These are phyloP conservation scores for Dicentrarchus labrax DNA, from an alignment of 2,113 vertebrate species.

Conservation along the genomic window DNA sequence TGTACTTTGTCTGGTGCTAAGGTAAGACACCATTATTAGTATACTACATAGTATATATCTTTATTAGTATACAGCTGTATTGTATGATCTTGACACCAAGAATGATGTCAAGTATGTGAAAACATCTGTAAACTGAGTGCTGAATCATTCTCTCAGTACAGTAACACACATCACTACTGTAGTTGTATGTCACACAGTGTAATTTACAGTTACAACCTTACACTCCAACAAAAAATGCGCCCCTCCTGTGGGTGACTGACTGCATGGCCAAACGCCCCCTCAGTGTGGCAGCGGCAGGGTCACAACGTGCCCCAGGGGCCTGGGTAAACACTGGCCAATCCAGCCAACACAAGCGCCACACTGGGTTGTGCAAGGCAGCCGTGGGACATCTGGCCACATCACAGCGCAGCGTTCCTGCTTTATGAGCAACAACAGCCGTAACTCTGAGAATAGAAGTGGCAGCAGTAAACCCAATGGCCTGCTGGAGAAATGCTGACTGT, in stretches of 20 bases:
- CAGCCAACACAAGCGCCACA: conserved; percentile 74
- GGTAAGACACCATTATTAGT: not conserved
- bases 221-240: conserved; percentile 16
- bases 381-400: conserved; percentile 75
- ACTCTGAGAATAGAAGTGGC: conserved; percentile 69
- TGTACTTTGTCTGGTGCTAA: not conserved
- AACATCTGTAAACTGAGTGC: not conserved
- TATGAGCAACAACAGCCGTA: conserved; percentile 74
- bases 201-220: conserved; percentile 15
- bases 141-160: not conserved
- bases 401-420: conserved; percentile 64
- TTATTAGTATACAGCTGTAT: not conserved
- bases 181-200: not conserved
- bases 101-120: not conserved
- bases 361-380: conserved; percentile 66
- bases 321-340: conserved; percentile 64
- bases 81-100: not conserved
- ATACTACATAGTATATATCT: not conserved
- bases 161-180: not conserved
- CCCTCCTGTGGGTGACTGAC: conserved; percentile 38
- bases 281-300: conserved; percentile 48
- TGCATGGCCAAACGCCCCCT: conserved; percentile 49
- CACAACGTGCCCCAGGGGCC: conserved; percentile 55
- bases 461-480: conserved; percentile 50
- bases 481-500: conserved; percentile 63